phyloP scores from a whole-genome alignment of 2,797 vertebrate species.

The Sebastiscus albofasciatus region DNA sequence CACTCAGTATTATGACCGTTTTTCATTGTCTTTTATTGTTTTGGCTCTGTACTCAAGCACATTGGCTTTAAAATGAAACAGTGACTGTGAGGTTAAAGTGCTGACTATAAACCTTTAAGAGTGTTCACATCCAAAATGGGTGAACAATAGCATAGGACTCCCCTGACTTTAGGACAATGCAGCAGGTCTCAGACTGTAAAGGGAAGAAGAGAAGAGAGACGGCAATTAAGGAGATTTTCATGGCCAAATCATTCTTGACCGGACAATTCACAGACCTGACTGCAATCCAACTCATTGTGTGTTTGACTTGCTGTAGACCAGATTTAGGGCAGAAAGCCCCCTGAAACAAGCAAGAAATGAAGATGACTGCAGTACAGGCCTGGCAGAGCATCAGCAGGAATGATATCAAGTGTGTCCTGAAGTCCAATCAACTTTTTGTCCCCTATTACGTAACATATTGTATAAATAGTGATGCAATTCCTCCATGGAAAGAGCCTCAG shows the following conservation, averaged over 20 bases:
- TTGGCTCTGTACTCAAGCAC: background rate
- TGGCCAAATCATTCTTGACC: background rate
- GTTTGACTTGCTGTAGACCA: conserved; percentile 4
- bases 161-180: conserved; percentile 6
- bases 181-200: conserved; percentile 4
- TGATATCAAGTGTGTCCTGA: conserved; percentile 3
- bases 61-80: conserved; percentile 31
- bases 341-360: background rate
- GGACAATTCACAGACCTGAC: conserved; percentile 1
- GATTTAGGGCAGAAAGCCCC: background rate
- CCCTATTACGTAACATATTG: conserved; percentile 8
- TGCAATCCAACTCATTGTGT: background rate
- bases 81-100: conserved; percentile 24
- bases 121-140: conserved; percentile 3
- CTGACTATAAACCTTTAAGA: conserved; percentile 33
- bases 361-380: background rate
- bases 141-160: background rate
- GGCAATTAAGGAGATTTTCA: background rate
- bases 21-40: background rate
- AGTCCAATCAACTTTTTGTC: background rate
- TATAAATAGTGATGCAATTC: background rate
- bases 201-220: background rate
- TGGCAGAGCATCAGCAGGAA: conserved; percentile 21
- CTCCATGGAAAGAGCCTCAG: conserved; percentile 29
- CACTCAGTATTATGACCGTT: background rate